Percentiles rank a stretch among this genome's conserved stretches.
These are phyloP conservation scores for Aurelia aurita DNA, from an alignment of 30 jellyfish, hydroid and myxozoan species.

Conservation along the genomic window DNA sequence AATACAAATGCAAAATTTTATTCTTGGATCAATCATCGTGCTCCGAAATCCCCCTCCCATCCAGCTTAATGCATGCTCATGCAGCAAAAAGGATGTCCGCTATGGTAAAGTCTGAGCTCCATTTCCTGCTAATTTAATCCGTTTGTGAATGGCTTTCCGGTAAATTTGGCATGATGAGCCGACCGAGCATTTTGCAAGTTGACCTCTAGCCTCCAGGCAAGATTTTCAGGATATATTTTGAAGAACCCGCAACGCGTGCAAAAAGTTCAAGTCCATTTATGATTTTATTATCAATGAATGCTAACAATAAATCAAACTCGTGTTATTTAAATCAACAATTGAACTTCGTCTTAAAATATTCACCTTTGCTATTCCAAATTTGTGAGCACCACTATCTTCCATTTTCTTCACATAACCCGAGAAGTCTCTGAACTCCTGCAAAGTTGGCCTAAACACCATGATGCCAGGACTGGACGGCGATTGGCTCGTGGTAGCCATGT, in stretches of 20 bases:
- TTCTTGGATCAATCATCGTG: too few relatives aligned
- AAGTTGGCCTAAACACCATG: slow-evolving; percentile 96
- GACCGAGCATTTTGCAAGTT: background rate
- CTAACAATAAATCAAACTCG: too few relatives aligned
- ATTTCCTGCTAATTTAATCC: background rate
- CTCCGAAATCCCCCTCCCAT: too few relatives aligned
- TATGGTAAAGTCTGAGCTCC: too few relatives aligned
- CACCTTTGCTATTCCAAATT: slow-evolving; percentile 95
- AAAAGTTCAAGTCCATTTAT: too few relatives aligned
- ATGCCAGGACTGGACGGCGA: slow-evolving; percentile 56
- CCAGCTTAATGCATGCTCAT: too few relatives aligned
- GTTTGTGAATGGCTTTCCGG: background rate
- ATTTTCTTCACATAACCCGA: slow-evolving; percentile 83
- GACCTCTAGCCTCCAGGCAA: slow-evolving; percentile 4
- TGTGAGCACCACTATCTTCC: slow-evolving; percentile 96
- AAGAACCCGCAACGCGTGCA: background rate
- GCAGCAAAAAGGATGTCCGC: too few relatives aligned
- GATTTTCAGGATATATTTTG: too few relatives aligned
- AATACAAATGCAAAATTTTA: too few relatives aligned
- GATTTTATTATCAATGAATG: too few relatives aligned
- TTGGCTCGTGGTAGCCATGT: slow-evolving; percentile 46
- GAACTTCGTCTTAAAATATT: background rate
- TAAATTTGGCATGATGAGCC: background rate
- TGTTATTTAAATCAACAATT: too few relatives aligned
- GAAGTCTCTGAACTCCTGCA: slow-evolving; percentile 86